These are phyloP conservation scores for Antennarius striatus DNA, from an alignment of 2,113 vertebrate species.

Conservation along the genomic window DNA sequence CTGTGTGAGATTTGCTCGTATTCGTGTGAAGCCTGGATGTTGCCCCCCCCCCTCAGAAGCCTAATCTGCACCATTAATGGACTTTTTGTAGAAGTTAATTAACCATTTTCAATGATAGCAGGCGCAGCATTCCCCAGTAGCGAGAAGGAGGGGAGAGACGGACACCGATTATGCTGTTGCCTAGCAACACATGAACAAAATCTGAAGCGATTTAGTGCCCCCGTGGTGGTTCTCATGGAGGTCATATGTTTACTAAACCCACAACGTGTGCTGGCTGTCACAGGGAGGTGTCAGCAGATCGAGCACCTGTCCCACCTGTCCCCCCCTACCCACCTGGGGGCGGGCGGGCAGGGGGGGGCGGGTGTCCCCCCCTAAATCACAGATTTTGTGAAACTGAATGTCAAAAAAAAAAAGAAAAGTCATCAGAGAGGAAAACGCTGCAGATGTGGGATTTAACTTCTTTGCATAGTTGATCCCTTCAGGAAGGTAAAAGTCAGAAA, in stretches of 20 bases:
- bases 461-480: conserved; percentile 53
- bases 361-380: neutral
- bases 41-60: conserved; percentile 63
- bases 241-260: conserved; percentile 76
- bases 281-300: conserved; percentile 47
- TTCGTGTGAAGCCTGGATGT: conserved; percentile 22
- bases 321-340: too few relatives aligned
- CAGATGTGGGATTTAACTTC: conserved; percentile 39
- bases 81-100: conserved; percentile 80
- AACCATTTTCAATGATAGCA: conserved; percentile 76
- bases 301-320: conserved; percentile 27
- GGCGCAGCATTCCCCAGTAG: conserved; percentile 72
- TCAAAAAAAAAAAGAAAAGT: too few relatives aligned
- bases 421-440: conserved; percentile 5
- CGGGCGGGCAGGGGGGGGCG: too few relatives aligned
- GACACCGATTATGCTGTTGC: conserved; percentile 81
- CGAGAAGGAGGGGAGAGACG: conserved; percentile 64
- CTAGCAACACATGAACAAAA: conserved; percentile 84
- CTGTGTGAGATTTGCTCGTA: neutral
- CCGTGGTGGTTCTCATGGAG: conserved; percentile 74
- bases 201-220: conserved; percentile 77
- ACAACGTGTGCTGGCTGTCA: conserved; percentile 64
- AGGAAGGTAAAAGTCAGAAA: conserved; percentile 16
- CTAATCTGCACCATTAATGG: conserved; percentile 74
- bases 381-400: conserved; percentile 32